Evolutionary conservation across 2,888 invertebrate species (phyloP).

Genomic region (Agrochola circellaris): DNA sequence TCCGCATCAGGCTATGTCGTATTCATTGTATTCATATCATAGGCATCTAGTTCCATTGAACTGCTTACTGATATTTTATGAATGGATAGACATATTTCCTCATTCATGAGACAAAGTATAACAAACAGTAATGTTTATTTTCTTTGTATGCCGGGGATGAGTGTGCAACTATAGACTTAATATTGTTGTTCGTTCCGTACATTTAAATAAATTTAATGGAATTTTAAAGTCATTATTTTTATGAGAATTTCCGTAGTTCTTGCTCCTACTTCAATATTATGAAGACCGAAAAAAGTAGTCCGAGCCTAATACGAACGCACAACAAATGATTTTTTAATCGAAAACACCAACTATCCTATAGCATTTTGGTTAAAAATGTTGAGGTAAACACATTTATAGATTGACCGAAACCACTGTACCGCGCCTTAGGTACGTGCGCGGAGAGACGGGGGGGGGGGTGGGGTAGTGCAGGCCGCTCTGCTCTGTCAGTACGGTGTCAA

Average conservation of each 20-base stretch:
- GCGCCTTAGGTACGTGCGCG: not conserved
- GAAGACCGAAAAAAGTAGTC: not conserved
- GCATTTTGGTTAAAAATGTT: too few relatives aligned
- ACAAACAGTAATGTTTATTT: conserved; percentile 42
- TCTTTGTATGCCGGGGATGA: conserved; percentile 17
- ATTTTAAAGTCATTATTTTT: not conserved
- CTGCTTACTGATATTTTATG: not conserved
- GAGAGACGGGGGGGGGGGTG: not conserved
- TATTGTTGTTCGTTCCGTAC: conserved; percentile 45
- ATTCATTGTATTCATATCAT: not conserved
- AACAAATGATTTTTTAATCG: not conserved
- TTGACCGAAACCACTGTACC: too few relatives aligned
- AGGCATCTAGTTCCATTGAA: not conserved
- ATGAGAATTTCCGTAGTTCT: not conserved
- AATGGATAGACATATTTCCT: conserved; percentile 2
- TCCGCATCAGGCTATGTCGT: not conserved
- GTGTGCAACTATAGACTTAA: not conserved
- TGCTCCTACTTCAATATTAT: not conserved
- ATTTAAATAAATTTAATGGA: not conserved
- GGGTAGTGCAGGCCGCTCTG: not conserved
- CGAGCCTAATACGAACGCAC: not conserved
- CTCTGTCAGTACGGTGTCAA: not conserved
- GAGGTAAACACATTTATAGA: not conserved
- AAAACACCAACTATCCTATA: not conserved
- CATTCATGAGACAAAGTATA: conserved; percentile 16